Percentiles rank a stretch among this genome's conserved stretches.
These are phyloP conservation scores for Leptopilina clavipes DNA, from an alignment of 1,140 invertebrate genomes.

Conservation along the genomic window DNA sequence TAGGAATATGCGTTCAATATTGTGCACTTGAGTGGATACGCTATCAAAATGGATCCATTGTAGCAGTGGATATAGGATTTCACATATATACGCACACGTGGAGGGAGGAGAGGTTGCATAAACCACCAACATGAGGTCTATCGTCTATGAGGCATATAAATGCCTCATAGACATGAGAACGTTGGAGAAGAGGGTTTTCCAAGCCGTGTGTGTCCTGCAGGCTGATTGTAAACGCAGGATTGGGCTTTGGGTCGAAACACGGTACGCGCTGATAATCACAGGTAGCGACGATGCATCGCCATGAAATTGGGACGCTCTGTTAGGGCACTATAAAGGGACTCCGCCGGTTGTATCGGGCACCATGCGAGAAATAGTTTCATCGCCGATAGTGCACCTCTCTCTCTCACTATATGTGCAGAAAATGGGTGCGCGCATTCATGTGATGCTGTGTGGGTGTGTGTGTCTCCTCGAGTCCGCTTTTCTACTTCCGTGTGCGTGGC, in stretches of 20 bases:
- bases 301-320: constrained; percentile 69
- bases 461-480: background rate
- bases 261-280: constrained; percentile 71
- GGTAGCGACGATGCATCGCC: constrained; percentile 69
- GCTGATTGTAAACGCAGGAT: constrained; percentile 69
- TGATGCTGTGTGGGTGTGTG: background rate
- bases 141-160: background rate
- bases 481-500: background rate
- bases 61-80: constrained; percentile 44
- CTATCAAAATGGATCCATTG: constrained; percentile 65
- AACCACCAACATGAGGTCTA: too few relatives aligned
- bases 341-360: background rate
- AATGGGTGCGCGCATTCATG: constrained; percentile 3
- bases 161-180: too few relatives aligned
- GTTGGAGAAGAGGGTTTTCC: background rate
- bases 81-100: constrained; percentile 16
- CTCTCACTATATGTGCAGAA: background rate
- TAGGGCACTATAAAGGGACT: constrained; percentile 63
- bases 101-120: background rate
- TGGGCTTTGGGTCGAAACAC: constrained; percentile 62
- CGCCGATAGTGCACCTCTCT: background rate
- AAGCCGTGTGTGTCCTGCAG: constrained; percentile 36
- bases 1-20: constrained; percentile 1
- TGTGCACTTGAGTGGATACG: constrained; percentile 47
- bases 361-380: constrained; percentile 25